Conservation (phyloP, 2,888 invertebrate species). For the Caradrina kadenii region DNA sequence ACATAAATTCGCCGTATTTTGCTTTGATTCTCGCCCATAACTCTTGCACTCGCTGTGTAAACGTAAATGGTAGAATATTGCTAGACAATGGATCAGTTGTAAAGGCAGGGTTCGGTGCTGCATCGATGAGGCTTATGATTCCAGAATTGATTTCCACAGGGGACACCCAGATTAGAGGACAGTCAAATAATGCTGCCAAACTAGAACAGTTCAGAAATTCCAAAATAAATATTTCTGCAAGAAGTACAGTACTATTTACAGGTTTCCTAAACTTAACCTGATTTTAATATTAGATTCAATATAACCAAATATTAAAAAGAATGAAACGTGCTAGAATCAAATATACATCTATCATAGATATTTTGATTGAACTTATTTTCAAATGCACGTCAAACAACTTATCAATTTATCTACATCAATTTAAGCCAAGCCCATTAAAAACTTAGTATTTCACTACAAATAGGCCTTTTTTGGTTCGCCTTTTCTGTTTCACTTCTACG, state of each 20-base stretch:
- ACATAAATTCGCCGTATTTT: conserved; percentile 40
- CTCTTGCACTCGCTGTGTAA: conserved; percentile 63
- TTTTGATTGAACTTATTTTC: neutral
- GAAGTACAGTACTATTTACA: neutral
- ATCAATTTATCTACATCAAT: too few relatives aligned
- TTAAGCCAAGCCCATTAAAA: too few relatives aligned
- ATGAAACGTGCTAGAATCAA: neutral
- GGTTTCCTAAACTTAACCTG: neutral
- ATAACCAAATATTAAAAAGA: neutral
- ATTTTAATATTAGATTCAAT: neutral
- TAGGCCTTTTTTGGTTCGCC: too few relatives aligned
- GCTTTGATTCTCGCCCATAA: conserved; percentile 57
- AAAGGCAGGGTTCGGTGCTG: conserved; percentile 71
- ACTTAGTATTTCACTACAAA: too few relatives aligned
- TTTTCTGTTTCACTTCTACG: too few relatives aligned
- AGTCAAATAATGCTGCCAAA: conserved; percentile 72
- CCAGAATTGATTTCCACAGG: conserved; percentile 73
- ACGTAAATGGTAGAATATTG: conserved; percentile 65
- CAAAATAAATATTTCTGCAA: neutral
- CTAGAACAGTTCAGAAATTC: conserved; percentile 64
- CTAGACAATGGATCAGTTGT: conserved; percentile 55
- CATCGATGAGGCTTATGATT: conserved; percentile 72
- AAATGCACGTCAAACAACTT: too few relatives aligned
- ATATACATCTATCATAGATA: neutral
- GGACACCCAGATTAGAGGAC: conserved; percentile 78